Evolutionary conservation across 2,113 vertebrate species (phyloP).

Genomic region (Cololabis saira): DNA sequence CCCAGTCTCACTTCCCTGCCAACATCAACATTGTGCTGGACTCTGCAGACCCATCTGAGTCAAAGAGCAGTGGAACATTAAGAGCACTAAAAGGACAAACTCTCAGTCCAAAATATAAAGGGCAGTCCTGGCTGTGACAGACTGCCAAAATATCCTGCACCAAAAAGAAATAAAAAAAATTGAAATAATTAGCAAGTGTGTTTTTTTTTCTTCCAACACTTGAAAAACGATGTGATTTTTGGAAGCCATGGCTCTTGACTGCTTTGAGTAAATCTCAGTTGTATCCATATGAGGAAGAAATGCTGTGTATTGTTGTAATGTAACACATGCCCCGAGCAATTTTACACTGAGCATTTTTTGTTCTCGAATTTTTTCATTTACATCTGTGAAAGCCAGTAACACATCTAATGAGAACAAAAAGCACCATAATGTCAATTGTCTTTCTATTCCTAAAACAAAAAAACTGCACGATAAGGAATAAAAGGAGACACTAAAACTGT

Average conservation of each 20-base stretch:
- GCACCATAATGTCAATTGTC: too few species aligned
- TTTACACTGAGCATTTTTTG: neutral
- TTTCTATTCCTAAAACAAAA: too few species aligned
- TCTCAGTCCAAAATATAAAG: slow-evolving; percentile 34
- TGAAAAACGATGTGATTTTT: slow-evolving; percentile 20
- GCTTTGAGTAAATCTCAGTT: slow-evolving; percentile 1
- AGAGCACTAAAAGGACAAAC: slow-evolving; percentile 36
- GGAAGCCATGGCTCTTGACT: neutral
- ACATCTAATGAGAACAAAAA: too few species aligned
- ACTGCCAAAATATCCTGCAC: slow-evolving; percentile 35
- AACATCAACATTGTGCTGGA: slow-evolving; percentile 69
- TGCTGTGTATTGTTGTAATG: neutral
- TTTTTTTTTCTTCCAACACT: neutral
- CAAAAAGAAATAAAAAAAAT: too few species aligned
- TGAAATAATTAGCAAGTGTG: slow-evolving; percentile 5
- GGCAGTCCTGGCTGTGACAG: slow-evolving; percentile 7
- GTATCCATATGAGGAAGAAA: neutral
- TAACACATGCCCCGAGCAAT: neutral
- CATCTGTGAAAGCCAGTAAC: too few species aligned
- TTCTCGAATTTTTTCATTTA: neutral
- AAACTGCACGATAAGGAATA: too few species aligned
- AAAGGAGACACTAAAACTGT: too few species aligned
- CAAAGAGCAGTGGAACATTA: slow-evolving; percentile 45
- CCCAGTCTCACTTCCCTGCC: slow-evolving; percentile 63
- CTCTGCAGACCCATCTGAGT: slow-evolving; percentile 53